A percentile compares a stretch with the other conserved stretches of the same genome.
Evolutionary conservation across 1,140 invertebrate species (phyloP).

Genomic region (Idris sp.): DNA sequence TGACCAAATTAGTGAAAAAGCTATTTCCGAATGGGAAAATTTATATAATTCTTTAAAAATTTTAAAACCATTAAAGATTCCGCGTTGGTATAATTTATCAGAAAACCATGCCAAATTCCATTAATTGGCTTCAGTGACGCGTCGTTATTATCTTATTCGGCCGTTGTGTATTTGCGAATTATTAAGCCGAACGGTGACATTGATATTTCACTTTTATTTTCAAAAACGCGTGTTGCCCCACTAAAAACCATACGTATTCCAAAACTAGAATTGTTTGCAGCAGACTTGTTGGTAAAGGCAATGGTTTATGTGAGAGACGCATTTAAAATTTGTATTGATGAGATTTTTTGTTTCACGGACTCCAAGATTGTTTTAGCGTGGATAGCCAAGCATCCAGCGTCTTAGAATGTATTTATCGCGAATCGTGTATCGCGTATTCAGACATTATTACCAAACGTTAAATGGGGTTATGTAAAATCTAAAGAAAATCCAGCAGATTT

Average conservation of each 20-base stretch:
- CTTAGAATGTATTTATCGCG: slow-evolving; percentile 2
- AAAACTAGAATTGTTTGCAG: background rate
- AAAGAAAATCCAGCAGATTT: slow-evolving; percentile 2
- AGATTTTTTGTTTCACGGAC: background rate
- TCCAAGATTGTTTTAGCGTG: background rate
- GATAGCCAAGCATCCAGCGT: background rate
- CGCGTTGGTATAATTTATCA: background rate
- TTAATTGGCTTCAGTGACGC: slow-evolving; percentile 12
- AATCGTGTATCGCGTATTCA: slow-evolving; percentile 1
- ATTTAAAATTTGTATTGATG: background rate
- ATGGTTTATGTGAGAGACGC: background rate
- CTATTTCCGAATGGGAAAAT: background rate
- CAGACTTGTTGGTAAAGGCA: background rate
- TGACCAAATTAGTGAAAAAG: background rate
- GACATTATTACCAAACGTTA: background rate
- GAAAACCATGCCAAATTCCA: background rate
- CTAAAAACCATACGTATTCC: too few species aligned
- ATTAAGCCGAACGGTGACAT: too few species aligned
- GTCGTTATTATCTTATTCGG: slow-evolving; percentile 4
- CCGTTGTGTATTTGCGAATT: too few species aligned
- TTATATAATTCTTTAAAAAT: background rate
- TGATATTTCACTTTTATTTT: too few species aligned
- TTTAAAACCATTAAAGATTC: background rate
- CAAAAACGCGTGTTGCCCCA: too few species aligned
- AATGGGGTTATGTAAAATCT: background rate